Evolutionary conservation across 2,797 vertebrate genomes (phyloP), one percentile per base, ranked within the genome.

Genomic region (Sebastes nivosus): DNA sequence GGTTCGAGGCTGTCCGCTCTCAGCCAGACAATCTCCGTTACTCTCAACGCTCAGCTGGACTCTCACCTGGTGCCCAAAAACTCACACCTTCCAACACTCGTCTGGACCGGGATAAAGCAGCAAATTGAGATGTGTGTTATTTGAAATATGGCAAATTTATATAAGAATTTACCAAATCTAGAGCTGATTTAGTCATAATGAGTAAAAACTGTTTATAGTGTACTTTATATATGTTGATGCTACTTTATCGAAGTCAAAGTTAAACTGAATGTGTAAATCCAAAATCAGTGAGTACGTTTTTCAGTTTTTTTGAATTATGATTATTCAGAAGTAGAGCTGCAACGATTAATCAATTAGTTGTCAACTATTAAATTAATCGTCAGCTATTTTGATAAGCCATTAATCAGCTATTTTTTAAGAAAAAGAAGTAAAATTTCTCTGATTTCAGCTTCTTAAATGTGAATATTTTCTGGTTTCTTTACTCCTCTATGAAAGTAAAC

Each of bases 1-100:
- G 73, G 78, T 86, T 79, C 65, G 22, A 67, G 54, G 67, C 57
- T 76, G 27, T 57, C 68, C 14, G 32, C 74, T 67, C 58, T n/a
- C n/a, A 85, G 55, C 67, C 4, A 38, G 67, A 71, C 70, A 72
- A 74, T 20, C 67, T 34, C 13, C 34, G 36, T 4, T 22, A 38
- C 36, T 55, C 25, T 78, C 59, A 55, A 7, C 3, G 8, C 66
- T 81, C 57, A 65, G 69, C 54, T 72, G 66, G 42, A 74, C 54
- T 80, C 54, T 80, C 55, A 70, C 27, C 65, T 67, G 71, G 27
- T 30, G 42, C 8, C 61, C 6, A 61, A 42, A 80, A 80, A 16
- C 30, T 12, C 55, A 77, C 29, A 38, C 18, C 27, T 65, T 50
- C 25, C 55, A 71, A 22, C 60, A 67, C 25, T 64, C 50, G 59